phyloP scores from a whole-genome alignment of 2,113 vertebrate genomes.

The Psammodynastes pulverulentus region DNA sequence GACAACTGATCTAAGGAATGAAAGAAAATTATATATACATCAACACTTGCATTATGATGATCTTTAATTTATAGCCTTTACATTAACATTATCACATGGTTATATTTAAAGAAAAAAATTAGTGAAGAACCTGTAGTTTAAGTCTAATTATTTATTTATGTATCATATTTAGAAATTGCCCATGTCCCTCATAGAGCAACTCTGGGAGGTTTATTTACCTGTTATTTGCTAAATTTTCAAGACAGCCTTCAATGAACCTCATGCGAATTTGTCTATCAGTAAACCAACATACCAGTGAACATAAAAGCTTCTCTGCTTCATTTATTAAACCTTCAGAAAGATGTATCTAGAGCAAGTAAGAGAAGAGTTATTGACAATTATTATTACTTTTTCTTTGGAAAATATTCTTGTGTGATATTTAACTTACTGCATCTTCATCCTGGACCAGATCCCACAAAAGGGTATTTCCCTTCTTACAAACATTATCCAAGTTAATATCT shows the following conservation, averaged over 20 bases:
- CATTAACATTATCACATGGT: neutral
- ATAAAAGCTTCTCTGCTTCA: conserved; percentile 97
- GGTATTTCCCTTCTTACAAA: conserved; percentile 98
- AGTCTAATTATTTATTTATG: neutral
- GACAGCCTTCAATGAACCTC: conserved; percentile 98
- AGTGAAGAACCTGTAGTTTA: neutral
- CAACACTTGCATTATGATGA: rapidly evolving
- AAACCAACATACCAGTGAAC: conserved; percentile 98
- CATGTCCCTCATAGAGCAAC: neutral
- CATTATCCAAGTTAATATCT: conserved; percentile 98
- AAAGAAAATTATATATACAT: conserved; percentile 21
- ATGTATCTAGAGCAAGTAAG: conserved; percentile 82
- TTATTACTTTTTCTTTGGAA: conserved; percentile 22
- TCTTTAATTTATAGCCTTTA: neutral
- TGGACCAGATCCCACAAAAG: conserved; percentile 98
- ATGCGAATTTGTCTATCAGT: conserved; percentile 98
- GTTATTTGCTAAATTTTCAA: conserved; percentile 97
- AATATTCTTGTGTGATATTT: conserved; percentile 35
- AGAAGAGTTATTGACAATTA: conserved; percentile 50
- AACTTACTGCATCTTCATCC: conserved; percentile 94
- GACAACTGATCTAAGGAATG: conserved; percentile 86
- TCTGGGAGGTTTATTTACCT: conserved; percentile 71
- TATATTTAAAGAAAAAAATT: neutral
- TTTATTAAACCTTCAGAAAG: conserved; percentile 97
- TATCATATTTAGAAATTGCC: neutral